Base-by-base conservation (phyloP, 2,113 vertebrate species). In the Xiphias gladius region DNA sequence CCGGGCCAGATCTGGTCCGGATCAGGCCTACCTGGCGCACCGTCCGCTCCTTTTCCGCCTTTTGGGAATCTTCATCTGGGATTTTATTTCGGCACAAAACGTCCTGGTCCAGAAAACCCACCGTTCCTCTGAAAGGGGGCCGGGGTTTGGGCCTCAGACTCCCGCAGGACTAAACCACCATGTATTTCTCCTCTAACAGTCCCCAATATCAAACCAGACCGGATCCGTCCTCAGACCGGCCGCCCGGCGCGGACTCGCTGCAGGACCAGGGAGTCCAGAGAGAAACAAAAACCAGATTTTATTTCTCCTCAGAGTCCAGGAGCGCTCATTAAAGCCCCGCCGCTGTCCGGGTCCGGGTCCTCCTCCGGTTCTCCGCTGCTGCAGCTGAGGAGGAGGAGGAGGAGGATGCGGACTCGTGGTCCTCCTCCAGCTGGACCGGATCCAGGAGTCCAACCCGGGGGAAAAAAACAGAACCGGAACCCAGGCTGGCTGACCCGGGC, bases 31-130 rank as follows among this genome's bases (percentile, higher is more conserved):
- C 95, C 95, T 95, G 94, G 91, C 90, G 90, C 91, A 94, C 84
- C 91, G 88, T 94, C 90, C 91, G 93, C 87, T 90, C 90, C 93
- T 89, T 94, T 94, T 94, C 92, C 95, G 91, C 92, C 93, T 93
- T 93, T 94, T 95, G 86, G 91, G 89, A 93, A 94, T 95, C 95
- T 94, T 95, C 94, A 96, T 95, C 91, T 94, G 94, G 93, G 89
- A 93, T 70, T 81, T 85, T 78, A 81, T 84, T 86, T 75, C 72
- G 86, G 83, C 83, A 92, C 89, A 90, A 85, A 89, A 84, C 88
- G 88, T 87, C 85, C 88, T 76, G 85, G 78, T 90, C 89, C 86
- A 93, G 86, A 90, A 88, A 94, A 77, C 88, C 91, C 89, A 91
- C 87, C 75, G 90, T 91, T 86, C 89, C 89, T 86, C 66, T 78